A percentile compares a stretch with the other conserved stretches of the same genome.
These are phyloP conservation scores for Rhimphoctona megacephalus DNA, from an alignment of 2,888 invertebrate genomes.

Conservation along the genomic window DNA sequence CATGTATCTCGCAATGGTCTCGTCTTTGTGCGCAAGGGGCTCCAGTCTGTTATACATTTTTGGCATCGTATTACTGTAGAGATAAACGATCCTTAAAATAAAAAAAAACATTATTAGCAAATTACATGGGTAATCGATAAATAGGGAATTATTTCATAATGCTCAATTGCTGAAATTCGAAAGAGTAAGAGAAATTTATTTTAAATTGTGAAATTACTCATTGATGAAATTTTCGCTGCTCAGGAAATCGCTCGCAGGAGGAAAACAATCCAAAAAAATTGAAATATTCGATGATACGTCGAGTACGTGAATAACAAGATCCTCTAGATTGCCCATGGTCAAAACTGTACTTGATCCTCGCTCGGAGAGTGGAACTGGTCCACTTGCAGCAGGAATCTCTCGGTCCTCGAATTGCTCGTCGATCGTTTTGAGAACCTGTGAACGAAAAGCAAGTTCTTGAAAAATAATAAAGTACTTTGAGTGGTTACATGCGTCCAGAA, in stretches of 20 bases:
- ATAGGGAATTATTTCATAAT: not conserved
- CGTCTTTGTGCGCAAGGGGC: conserved; percentile 83
- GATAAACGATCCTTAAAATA: conserved; percentile 88
- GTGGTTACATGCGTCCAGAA: no score
- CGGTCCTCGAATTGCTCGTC: conserved; percentile 79
- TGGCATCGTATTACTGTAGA: conserved; percentile 92
- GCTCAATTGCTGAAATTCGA: not conserved
- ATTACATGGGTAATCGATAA: not conserved
- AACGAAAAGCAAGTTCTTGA: not conserved
- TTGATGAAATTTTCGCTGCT: conserved; percentile 86
- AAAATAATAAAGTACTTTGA: not conserved
- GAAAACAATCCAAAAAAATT: conserved; percentile 89
- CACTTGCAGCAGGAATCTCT: conserved; percentile 74
- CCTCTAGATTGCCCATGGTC: conserved; percentile 86
- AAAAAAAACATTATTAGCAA: not conserved
- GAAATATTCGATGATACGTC: conserved; percentile 90
- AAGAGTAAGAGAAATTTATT: not conserved
- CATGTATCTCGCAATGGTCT: conserved; percentile 81
- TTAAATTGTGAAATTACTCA: conserved; percentile 80
- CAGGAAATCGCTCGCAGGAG: conserved; percentile 86
- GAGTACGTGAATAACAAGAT: conserved; percentile 89
- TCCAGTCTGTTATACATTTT: conserved; percentile 89
- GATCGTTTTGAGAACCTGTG: conserved; percentile 82
- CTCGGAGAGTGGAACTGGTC: conserved; percentile 76
- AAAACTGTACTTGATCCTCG: conserved; percentile 77